A percentile compares a stretch with the other conserved stretches of the same genome.
Conservation (phyloP, 2,888 invertebrate species). For the Watsonalla binaria region DNA sequence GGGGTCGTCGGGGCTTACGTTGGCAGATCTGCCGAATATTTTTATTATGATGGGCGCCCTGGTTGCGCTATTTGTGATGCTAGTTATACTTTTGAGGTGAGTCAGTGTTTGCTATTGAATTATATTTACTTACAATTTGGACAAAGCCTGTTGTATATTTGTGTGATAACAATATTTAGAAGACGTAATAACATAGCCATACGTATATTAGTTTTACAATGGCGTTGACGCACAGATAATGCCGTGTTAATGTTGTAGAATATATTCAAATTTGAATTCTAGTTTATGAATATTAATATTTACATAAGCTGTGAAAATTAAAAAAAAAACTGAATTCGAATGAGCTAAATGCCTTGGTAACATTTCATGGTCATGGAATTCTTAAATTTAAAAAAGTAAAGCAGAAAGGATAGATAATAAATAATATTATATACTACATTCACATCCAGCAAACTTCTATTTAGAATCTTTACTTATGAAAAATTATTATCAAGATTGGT, state of each 20-base stretch:
- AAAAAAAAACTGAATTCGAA: no score
- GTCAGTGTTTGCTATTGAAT: conserved; percentile 23
- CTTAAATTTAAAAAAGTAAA: no score
- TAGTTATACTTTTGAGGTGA: conserved; percentile 86
- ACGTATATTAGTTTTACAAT: neutral
- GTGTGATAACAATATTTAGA: neutral
- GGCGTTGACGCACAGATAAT: neutral
- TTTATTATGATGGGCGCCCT: conserved; percentile 86
- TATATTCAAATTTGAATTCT: no score
- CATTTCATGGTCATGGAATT: no score
- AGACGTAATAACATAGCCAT: neutral
- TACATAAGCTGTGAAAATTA: no score
- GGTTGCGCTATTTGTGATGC: conserved; percentile 85
- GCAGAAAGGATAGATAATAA: no score
- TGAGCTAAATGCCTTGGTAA: no score
- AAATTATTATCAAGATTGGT: no score
- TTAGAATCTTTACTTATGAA: no score
- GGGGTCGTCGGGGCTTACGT: conserved; percentile 78
- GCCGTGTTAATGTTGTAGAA: neutral
- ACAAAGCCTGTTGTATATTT: neutral
- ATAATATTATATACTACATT: no score
- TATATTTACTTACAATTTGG: neutral
- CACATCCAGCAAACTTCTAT: no score
- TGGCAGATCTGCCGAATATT: conserved; percentile 86
- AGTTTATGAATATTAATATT: no score